phyloP scores from a whole-genome alignment of 2,888 invertebrate genomes.

The Clivina fossor region DNA sequence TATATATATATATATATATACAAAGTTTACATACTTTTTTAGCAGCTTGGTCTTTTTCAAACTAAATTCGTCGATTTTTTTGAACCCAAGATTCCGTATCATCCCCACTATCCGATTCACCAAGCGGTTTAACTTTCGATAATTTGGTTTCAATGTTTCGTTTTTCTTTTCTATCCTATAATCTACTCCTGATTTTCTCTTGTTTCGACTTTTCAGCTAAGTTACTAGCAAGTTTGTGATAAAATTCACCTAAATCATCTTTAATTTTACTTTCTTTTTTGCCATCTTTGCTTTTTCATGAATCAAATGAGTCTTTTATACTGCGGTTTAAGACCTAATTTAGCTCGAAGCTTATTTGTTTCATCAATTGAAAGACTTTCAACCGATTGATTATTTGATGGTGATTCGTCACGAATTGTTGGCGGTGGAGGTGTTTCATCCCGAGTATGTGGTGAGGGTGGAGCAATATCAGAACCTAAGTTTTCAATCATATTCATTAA shows the following conservation, averaged over 20 bases:
- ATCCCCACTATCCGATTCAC: conserved; percentile 73
- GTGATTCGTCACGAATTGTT: conserved; percentile 44
- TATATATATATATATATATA: too few species aligned
- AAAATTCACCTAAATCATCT: conserved; percentile 74
- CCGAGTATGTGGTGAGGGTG: conserved; percentile 53
- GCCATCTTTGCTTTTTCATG: conserved; percentile 58
- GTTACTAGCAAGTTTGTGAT: conserved; percentile 83
- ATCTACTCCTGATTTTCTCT: conserved; percentile 79
- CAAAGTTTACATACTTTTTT: conserved; percentile 63
- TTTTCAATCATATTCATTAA: too few species aligned
- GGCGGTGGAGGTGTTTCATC: conserved; percentile 43
- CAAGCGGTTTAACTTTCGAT: conserved; percentile 62
- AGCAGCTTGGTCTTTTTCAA: conserved; percentile 82
- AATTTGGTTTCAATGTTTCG: conserved; percentile 72
- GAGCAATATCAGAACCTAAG: conserved; percentile 40
- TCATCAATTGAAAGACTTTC: conserved; percentile 76
- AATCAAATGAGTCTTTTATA: conserved; percentile 29
- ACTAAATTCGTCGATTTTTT: conserved; percentile 72
- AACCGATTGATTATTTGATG: conserved; percentile 51
- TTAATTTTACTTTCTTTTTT: conserved; percentile 54
- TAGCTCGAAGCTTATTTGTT: conserved; percentile 86
- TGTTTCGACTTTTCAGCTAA: conserved; percentile 70
- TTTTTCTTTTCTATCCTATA: conserved; percentile 78
- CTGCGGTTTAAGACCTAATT: conserved; percentile 87
- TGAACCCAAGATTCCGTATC: conserved; percentile 80